These are phyloP conservation scores for Pedionomus torquatus DNA, from an alignment of 2,113 vertebrate genomes.

Conservation along the genomic window DNA sequence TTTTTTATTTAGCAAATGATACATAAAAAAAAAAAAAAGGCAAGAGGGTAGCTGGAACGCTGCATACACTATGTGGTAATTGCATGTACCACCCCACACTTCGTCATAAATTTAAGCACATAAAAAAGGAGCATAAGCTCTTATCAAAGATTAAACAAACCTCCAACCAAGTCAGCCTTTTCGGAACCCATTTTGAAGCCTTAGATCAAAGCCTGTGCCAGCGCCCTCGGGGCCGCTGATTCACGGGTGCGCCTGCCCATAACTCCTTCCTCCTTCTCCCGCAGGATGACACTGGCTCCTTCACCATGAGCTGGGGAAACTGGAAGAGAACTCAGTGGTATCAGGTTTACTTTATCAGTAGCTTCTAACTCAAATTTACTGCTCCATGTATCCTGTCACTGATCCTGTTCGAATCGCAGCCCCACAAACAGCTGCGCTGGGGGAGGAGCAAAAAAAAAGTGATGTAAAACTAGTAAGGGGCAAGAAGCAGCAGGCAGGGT, in stretches of 20 bases:
- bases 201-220: neutral
- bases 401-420: neutral
- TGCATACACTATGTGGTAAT: neutral
- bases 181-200: neutral
- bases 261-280: neutral
- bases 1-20: neutral
- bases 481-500: neutral
- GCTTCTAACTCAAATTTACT: neutral
- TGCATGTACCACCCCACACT: neutral
- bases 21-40: neutral
- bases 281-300: neutral
- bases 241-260: neutral
- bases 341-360: neutral
- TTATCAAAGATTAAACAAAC: neutral
- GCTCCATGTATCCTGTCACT: rapidly evolving
- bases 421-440: neutral
- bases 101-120: neutral
- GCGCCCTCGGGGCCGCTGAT: neutral
- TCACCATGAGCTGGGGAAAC: rapidly evolving
- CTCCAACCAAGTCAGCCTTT: neutral
- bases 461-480: neutral
- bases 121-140: neutral
- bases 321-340: neutral
- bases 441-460: neutral
- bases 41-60: neutral